Base-by-base conservation (phyloP, 2,797 vertebrate species). In the Picus viridis region DNA sequence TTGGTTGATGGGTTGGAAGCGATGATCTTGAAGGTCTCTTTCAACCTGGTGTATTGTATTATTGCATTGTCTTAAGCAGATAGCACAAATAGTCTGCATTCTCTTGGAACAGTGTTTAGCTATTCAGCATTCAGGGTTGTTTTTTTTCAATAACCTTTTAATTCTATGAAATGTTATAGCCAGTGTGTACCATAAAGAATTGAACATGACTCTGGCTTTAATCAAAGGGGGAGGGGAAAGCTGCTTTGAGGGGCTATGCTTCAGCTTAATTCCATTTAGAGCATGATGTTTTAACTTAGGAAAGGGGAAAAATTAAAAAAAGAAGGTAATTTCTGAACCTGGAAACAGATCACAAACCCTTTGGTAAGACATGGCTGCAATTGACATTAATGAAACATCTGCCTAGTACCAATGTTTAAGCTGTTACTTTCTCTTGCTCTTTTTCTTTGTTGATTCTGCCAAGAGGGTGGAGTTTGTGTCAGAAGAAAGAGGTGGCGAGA, bases 391-490 rank as follows among this genome's bases (percentile, higher is more conserved):
- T 70, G 76, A 75, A 77, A 89, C 70, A 63, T 93, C 84, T 95
- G 79, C 70, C 77, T 39, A 51, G 47, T 56, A 45, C 32, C 73
- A 78, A 2, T 34, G 61, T 32, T 83, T 54, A 56, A 54, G 26
- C 76, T 94, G 53, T 81, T 93, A 81, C 45, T 92, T 89, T 89
- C 59, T 45, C 15, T n/a, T 86, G n/a, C 47, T 5, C 0, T 53
- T 92, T 80, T 71, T 16, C 64, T 95, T 88, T 72, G 61, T 71
- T 75, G 73, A 43, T 73, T 71, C 88, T 92, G 88, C 82, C 90
- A 90, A 75, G 69, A 83, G 70, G 63, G 79, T 45, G 41, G 82
- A 73, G 63, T 71, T 67, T 43, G 39, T 89, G 43, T 73, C 56
- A 81, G 58, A 61, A 85, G 69, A 73, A 71, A 54, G 65, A 83